These are phyloP conservation scores for Rhagophthalmus giganteus DNA, from an alignment of 2,888 invertebrate species.

Conservation along the genomic window DNA sequence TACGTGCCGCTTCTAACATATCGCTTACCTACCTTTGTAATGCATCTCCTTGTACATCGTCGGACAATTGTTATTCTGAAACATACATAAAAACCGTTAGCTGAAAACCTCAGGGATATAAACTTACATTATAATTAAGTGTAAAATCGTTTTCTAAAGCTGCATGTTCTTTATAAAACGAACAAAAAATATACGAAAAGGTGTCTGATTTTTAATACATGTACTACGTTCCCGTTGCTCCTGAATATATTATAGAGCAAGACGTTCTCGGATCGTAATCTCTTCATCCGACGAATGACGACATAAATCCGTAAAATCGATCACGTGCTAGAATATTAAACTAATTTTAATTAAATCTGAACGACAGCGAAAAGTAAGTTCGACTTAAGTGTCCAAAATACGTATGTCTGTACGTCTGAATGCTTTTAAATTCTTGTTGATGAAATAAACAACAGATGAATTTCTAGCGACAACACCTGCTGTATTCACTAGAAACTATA, in stretches of 20 bases:
- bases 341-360: no score
- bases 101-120: background rate
- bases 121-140: slow-evolving; percentile 2
- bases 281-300: no score
- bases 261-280: no score
- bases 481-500: no score
- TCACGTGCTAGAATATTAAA: no score
- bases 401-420: no score
- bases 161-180: background rate
- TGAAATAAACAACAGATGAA: no score
- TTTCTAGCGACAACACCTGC: no score
- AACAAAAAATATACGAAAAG: background rate
- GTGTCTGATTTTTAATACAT: slow-evolving; percentile 12
- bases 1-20: slow-evolving; percentile 30
- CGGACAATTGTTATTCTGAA: slow-evolving; percentile 75
- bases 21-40: slow-evolving; percentile 69
- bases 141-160: background rate
- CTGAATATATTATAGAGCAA: slow-evolving; percentile 2
- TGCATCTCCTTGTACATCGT: slow-evolving; percentile 90
- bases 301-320: no score
- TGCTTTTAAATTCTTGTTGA: no score
- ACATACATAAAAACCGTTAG: slow-evolving; percentile 36
- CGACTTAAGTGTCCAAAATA: background rate
- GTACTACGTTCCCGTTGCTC: slow-evolving; percentile 1
- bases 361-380: background rate